Evolutionary conservation across 2,888 invertebrate genomes (phyloP), one percentile per base, ranked within the genome.

Genomic region (Germaria angustata): DNA sequence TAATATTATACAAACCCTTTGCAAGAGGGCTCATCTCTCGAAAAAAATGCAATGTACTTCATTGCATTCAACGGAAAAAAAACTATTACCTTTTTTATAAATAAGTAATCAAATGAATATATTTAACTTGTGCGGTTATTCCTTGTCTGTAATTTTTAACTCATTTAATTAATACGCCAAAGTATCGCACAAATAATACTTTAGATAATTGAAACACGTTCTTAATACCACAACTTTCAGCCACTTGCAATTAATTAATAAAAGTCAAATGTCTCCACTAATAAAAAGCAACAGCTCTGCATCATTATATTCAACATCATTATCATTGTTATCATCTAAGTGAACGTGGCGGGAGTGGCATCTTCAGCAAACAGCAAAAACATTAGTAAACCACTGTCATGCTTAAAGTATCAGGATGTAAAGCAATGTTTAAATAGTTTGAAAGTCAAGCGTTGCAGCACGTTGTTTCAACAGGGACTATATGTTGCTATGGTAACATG

Each of bases 231-330:
- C 41, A 65, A 59, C 78, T 75, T 17, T 51, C 69, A 78, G 73
- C 69, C 78, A 75, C 69, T 69, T 75, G 78, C 79, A 82, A 82
- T 82, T 79, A 82, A 78, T 82, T 78, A 75, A 79, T 75, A 75
- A 57, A 44, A 82, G 44, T 36, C 66, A 71, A 79, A 75, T 69
- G 44, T 34, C 65, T 20, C 15, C 49, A 65, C 57, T 57, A 72
- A 65, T 65, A 51, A 24, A 65, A 49, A 57, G 57, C 49, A 72
- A 72, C 32, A 72, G 65, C 49, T 77, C 46, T 49, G 57, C 49
- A 69, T 39, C 51, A 65, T 39, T 57, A 75, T 41, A 68, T 57
- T 22, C 51, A 66, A 28, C 51, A 75, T 32, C 68, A 46, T 49
- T 8, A 51, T 63, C 36, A 49, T 44, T 13, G 46, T 39, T 24